Percentiles rank a stretch among this genome's conserved stretches.
phyloP scores from a whole-genome alignment of 2,797 vertebrate genomes.

The Salmo trutta region DNA sequence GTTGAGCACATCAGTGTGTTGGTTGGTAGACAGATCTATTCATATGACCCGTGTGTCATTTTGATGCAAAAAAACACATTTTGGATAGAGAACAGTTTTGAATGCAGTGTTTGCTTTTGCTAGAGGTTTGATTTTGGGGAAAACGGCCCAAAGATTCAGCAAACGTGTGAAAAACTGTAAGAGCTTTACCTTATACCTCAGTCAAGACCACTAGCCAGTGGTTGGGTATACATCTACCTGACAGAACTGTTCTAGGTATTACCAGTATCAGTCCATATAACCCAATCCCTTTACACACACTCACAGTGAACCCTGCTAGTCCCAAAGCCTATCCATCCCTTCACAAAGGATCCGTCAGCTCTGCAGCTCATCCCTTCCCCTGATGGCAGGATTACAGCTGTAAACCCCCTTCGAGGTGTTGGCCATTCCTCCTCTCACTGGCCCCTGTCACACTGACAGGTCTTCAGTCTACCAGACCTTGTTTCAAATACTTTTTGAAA shows the following conservation, averaged over 20 bases:
- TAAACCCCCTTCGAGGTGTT: background rate
- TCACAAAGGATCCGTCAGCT: background rate
- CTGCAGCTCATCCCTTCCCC: background rate
- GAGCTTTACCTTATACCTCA: conserved; percentile 49
- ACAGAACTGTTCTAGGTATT: background rate
- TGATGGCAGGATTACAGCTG: background rate
- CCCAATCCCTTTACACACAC: background rate
- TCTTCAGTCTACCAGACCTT: background rate
- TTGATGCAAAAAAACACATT: too few relatives aligned
- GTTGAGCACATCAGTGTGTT: too few relatives aligned
- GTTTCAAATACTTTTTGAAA: background rate
- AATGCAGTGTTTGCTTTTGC: too few relatives aligned
- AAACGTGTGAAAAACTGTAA: too few relatives aligned
- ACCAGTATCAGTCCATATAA: background rate
- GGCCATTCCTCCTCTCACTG: background rate
- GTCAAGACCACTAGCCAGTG: background rate
- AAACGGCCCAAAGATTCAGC: too few relatives aligned
- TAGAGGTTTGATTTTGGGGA: too few relatives aligned
- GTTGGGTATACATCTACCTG: background rate
- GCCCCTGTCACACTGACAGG: background rate
- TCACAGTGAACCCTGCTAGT: background rate
- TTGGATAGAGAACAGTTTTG: too few relatives aligned
- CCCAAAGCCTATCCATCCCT: conserved; percentile 1
- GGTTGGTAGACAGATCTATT: too few relatives aligned
- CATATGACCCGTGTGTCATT: too few relatives aligned